Evolutionary conservation across 2,113 vertebrate genomes (phyloP).

Genomic region (Parus major): DNA sequence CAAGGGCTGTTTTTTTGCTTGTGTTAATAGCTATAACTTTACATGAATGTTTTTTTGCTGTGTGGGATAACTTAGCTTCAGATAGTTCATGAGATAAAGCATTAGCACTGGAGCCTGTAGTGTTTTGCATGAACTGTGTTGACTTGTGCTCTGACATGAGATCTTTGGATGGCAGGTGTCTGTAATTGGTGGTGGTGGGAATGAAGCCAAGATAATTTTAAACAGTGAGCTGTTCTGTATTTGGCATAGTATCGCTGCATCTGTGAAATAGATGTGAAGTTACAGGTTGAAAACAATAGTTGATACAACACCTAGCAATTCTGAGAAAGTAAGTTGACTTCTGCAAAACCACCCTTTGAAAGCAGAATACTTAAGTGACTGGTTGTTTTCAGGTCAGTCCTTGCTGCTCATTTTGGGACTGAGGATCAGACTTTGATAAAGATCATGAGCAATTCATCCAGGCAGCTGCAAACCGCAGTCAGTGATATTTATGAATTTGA

Average conservation of each 20-base stretch:
- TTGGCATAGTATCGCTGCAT: fast-evolving
- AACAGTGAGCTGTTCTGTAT: neutral
- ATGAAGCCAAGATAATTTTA: neutral
- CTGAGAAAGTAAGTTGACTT: neutral
- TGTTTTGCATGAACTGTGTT: neutral
- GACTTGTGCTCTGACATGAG: neutral
- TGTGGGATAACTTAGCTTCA: neutral
- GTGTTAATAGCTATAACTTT: neutral
- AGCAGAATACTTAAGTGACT: fast-evolving
- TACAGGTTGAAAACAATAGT: neutral
- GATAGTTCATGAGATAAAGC: neutral
- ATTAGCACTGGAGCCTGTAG: neutral
- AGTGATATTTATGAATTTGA: neutral
- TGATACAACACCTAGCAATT: neutral
- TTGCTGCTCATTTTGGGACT: neutral
- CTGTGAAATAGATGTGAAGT: neutral
- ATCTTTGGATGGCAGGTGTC: neutral
- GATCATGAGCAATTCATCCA: neutral
- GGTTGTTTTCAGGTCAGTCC: neutral
- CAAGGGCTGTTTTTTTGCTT: neutral
- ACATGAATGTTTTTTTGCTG: neutral
- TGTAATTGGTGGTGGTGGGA: neutral
- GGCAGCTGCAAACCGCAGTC: neutral
- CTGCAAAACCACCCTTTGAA: neutral
- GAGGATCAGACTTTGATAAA: neutral